Evolutionary conservation across 2,113 vertebrate genomes (phyloP).

Genomic region (Seriola dumerili): DNA sequence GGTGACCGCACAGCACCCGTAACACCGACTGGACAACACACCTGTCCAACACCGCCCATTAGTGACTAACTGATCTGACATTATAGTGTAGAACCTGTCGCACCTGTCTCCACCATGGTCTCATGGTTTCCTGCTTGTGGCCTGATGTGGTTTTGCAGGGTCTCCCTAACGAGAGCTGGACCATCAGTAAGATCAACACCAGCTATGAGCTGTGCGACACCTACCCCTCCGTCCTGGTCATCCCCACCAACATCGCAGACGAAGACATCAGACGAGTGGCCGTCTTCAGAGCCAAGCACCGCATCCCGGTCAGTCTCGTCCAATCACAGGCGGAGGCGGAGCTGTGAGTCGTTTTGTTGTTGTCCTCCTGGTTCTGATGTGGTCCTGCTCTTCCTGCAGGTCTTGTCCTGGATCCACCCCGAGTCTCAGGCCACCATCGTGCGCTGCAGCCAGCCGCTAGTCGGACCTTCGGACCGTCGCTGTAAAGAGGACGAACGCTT

Average conservation of each 20-base stretch:
- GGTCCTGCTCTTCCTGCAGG: conserved; percentile 76
- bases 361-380: neutral
- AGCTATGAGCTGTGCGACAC: conserved; percentile 95
- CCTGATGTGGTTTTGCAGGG: conserved; percentile 82
- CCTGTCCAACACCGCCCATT: too few relatives aligned
- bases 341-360: too few relatives aligned
- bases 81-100: too few relatives aligned
- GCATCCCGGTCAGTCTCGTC: conserved; percentile 90
- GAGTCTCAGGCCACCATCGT: conserved; percentile 96
- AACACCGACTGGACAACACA: too few relatives aligned
- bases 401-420: conserved; percentile 97
- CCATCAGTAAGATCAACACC: conserved; percentile 94
- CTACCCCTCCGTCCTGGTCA: conserved; percentile 92
- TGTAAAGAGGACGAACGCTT: conserved; percentile 98
- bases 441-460: conserved; percentile 93
- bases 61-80: too few relatives aligned
- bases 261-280: conserved; percentile 93
- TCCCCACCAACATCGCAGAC: conserved; percentile 93
- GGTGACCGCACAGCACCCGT: conserved; percentile 69
- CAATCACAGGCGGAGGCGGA: neutral
- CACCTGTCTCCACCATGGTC: neutral
- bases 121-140: neutral
- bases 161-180: conserved; percentile 98
- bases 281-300: conserved; percentile 92
- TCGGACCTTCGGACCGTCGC: conserved; percentile 92